These are phyloP conservation scores for Molossus alvarezi DNA, from an alignment of 2,797 vertebrate genomes.

Conservation along the genomic window DNA sequence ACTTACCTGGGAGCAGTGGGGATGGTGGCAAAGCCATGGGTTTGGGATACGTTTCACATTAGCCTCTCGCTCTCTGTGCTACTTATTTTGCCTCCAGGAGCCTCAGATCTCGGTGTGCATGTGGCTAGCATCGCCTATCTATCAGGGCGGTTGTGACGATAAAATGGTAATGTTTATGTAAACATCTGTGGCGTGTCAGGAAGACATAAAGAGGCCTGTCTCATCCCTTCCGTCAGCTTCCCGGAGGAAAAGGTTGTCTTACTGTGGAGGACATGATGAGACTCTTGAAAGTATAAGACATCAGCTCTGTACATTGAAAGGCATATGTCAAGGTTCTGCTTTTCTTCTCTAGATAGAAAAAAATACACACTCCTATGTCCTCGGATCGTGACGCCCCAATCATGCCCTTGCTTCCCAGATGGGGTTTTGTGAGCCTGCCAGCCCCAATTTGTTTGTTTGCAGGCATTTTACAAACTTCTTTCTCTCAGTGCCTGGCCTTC, in stretches of 20 bases:
- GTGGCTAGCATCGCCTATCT: neutral
- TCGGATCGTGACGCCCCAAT: neutral
- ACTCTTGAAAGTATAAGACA: neutral
- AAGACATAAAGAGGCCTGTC: neutral
- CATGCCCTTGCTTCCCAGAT: neutral
- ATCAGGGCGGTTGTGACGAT: neutral
- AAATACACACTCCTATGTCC: neutral
- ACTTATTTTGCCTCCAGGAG: neutral
- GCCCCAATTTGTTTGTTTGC: neutral
- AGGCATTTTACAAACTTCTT: neutral
- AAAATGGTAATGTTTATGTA: neutral
- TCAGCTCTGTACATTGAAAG: neutral
- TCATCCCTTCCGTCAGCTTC: neutral
- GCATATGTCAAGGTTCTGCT: neutral
- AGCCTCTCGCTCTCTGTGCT: fast-evolving
- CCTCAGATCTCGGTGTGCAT: neutral
- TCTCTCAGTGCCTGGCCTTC: neutral
- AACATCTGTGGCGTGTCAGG: neutral
- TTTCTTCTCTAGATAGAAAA: neutral
- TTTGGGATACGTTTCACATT: neutral
- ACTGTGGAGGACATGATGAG: neutral
- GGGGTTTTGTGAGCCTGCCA: neutral
- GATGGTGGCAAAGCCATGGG: neutral
- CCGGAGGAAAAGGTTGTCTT: neutral
- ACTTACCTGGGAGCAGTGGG: neutral